Conservation (phyloP, 2,888 invertebrate genomes). For the Erynnis tages region DNA sequence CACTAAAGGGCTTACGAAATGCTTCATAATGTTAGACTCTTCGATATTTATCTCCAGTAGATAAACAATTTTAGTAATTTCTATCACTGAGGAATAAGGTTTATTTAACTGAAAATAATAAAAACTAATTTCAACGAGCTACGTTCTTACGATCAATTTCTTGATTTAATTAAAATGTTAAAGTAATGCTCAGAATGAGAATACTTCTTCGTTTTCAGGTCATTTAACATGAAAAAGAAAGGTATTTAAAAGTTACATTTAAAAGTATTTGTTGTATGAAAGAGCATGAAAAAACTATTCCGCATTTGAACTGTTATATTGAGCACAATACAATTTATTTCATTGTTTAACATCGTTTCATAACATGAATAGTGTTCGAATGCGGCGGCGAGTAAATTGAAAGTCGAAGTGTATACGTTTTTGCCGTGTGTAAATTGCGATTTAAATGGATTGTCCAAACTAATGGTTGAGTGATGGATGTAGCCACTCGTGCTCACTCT, state of each 20-base stretch:
- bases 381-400: slow-evolving; percentile 29
- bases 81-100: too few species aligned
- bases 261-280: too few species aligned
- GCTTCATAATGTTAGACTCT: slow-evolving; percentile 6
- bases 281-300: background rate
- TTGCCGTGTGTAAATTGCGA: slow-evolving; percentile 39
- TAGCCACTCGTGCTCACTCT: slow-evolving; percentile 37
- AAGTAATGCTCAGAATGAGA: too few species aligned
- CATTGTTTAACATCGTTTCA: slow-evolving; percentile 21
- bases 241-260: too few species aligned
- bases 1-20: slow-evolving; percentile 13
- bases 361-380: slow-evolving; percentile 13
- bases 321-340: slow-evolving; percentile 12
- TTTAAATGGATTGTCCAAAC: slow-evolving; percentile 41
- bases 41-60: background rate
- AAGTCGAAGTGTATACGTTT: slow-evolving; percentile 32
- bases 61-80: too few species aligned
- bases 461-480: slow-evolving; percentile 47
- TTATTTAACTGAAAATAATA: too few species aligned
- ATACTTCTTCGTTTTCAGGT: too few species aligned
- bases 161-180: too few species aligned
- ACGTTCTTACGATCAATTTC: too few species aligned
- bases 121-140: too few species aligned
- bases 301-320: background rate
- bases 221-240: too few species aligned